Base-by-base conservation (phyloP, 1,140 invertebrate genomes). In the Agrilus planipennis region DNA sequence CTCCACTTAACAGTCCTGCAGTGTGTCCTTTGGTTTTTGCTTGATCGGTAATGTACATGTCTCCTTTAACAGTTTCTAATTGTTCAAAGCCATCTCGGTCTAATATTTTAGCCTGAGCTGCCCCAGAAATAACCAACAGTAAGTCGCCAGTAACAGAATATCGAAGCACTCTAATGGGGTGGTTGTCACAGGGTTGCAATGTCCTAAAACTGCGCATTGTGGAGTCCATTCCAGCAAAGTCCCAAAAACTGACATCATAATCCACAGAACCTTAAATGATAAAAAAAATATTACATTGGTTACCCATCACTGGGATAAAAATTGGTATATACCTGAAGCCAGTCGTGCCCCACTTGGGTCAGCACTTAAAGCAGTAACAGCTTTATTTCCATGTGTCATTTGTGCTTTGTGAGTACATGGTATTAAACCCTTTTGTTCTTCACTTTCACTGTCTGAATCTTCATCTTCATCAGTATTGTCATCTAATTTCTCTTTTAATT, bases 211-310 rank as follows among this genome's bases (percentile, higher is more conserved):
- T 87, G 36, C 84, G 74, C 65, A 95, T 72, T 1, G 81, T 78
- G 0, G 83, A 74, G 63, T 98, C 92, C 91, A 99, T 97, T 6
- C 93, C 93, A 41, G 89, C 84, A 72, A 98, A 99, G 66, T 99
- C 94, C 89, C 90, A 99, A 47, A 98, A 87, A 41, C 82, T 84
- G 0, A 99, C 82, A 50, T 96, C 89, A 65, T 96, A 99, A 58
- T 98, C 92, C 17, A 89, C 76, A 4, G 84, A 87, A 7, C 94
- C 93, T 53, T 19, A 35, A 35, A 25, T 7, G n/a, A n/a, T 25
- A 6, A 25, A 25, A 25, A 25, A 25, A 25, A 32, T 11, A 14
- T 32, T 11, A 32, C 23, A 25, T n/a, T n/a, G n/a, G n/a, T n/a
- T n/a, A n/a, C n/a, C n/a, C n/a, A n/a, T n/a, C 15, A 14, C 6